phyloP scores from a whole-genome alignment of 2,888 invertebrate species.

The Sialis lutaria region DNA sequence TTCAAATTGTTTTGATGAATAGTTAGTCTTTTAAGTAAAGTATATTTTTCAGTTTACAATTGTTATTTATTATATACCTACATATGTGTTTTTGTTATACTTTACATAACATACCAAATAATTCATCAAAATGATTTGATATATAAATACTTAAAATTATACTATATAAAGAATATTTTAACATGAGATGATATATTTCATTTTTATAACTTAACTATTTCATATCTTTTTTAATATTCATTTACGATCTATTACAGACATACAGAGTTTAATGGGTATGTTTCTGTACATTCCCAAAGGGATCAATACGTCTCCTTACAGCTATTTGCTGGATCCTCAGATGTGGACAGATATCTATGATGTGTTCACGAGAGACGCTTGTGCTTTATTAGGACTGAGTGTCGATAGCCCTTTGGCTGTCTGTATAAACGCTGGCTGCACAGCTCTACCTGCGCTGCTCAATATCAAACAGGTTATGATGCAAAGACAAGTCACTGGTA shows the following conservation, averaged over 20 bases:
- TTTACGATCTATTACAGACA: conserved; percentile 32
- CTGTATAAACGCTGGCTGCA: conserved; percentile 83
- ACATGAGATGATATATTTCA: too few species aligned
- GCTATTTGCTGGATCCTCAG: conserved; percentile 51
- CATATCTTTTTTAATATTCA: conserved; percentile 1
- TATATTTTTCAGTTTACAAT: too few species aligned
- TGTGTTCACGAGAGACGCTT: conserved; percentile 83
- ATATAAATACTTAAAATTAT: too few species aligned
- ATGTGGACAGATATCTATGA: conserved; percentile 79
- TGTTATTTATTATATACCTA: too few species aligned
- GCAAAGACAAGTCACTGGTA: conserved; percentile 74
- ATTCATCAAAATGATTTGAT: too few species aligned
- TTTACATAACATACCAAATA: too few species aligned
- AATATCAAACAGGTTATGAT: conserved; percentile 88
- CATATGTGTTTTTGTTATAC: too few species aligned
- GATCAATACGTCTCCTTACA: conserved; percentile 64
- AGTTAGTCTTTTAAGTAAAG: too few species aligned
- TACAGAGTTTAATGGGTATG: conserved; percentile 75
- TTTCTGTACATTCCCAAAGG: conserved; percentile 62
- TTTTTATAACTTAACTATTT: conserved; percentile 3
- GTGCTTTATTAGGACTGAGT: conserved; percentile 74
- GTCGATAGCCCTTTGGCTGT: conserved; percentile 82
- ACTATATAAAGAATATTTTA: too few species aligned
- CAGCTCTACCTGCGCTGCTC: conserved; percentile 82
- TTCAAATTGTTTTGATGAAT: too few species aligned